Evolutionary conservation across 2,113 vertebrate species (phyloP).

Genomic region (Eulacestoma nigropectus): DNA sequence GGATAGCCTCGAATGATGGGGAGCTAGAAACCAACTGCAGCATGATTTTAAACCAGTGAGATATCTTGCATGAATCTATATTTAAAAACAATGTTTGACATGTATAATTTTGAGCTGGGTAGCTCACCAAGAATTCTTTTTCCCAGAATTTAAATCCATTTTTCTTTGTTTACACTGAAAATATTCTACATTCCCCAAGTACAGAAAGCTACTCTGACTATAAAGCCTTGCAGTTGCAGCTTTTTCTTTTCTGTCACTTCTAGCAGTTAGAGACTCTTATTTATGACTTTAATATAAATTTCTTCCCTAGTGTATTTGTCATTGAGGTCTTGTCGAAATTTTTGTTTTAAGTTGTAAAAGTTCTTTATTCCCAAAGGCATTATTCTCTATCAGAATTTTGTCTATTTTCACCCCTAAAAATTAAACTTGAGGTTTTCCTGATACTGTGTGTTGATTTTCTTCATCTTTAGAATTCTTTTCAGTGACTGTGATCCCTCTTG

Average conservation of each 20-base stretch:
- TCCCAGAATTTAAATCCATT: not conserved
- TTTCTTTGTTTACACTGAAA: not conserved
- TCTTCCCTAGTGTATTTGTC: constrained; percentile 4
- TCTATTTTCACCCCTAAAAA: not conserved
- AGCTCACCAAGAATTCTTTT: not conserved
- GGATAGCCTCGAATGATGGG: not conserved
- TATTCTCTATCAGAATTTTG: not conserved
- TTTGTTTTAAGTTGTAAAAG: not conserved
- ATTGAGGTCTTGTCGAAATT: not conserved
- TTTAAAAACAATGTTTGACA: not conserved
- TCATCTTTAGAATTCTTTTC: not conserved
- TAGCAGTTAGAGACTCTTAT: constrained; percentile 7
- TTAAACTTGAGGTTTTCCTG: not conserved
- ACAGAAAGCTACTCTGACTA: not conserved
- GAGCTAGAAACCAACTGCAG: not conserved
- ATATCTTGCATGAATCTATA: not conserved
- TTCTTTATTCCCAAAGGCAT: not conserved
- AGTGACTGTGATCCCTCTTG: not conserved
- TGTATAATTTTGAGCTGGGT: not conserved
- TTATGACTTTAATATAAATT: constrained; percentile 51
- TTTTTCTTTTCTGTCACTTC: constrained; percentile 3
- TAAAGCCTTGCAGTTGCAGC: not conserved
- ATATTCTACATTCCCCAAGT: not conserved
- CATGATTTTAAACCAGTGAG: not conserved
- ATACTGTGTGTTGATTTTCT: not conserved